Percentiles rank a stretch among this genome's conserved stretches.
phyloP scores from a whole-genome alignment of 2,888 invertebrate species.

The Rhamnusium bicolor region DNA sequence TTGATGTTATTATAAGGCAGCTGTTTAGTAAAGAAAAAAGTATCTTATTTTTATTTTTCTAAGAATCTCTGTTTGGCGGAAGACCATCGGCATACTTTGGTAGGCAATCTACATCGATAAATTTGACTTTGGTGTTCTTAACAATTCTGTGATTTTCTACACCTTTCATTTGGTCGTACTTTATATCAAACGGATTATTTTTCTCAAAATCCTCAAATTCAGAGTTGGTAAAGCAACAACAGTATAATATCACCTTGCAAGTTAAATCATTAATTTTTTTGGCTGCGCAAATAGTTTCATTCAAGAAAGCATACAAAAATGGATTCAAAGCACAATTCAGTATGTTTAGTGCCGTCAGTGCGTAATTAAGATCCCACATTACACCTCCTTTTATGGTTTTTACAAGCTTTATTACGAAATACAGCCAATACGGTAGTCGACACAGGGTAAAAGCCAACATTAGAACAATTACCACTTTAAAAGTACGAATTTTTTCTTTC shows the following conservation, averaged over 20 bases:
- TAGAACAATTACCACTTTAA: slow-evolving; percentile 73
- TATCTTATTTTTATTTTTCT: too few species aligned
- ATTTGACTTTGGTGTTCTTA: slow-evolving; percentile 5
- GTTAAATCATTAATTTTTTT: slow-evolving; percentile 59
- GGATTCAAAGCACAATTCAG: slow-evolving; percentile 75
- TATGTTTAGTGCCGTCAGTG: slow-evolving; percentile 72
- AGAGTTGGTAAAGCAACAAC: slow-evolving; percentile 64
- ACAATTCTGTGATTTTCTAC: neutral
- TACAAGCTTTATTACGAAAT: slow-evolving; percentile 70
- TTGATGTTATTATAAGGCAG: too few species aligned
- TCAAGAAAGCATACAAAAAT: slow-evolving; percentile 75
- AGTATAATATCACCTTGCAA: slow-evolving; percentile 61
- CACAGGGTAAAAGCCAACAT: slow-evolving; percentile 73
- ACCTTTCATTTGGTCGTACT: slow-evolving; percentile 1
- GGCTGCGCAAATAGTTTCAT: slow-evolving; percentile 69
- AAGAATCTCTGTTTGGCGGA: neutral
- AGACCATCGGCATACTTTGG: neutral
- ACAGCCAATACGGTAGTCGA: slow-evolving; percentile 73
- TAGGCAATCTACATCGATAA: neutral
- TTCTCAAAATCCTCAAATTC: slow-evolving; percentile 67
- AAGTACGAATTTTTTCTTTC: slow-evolving; percentile 74
- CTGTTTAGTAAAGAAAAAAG: too few species aligned
- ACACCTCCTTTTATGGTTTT: slow-evolving; percentile 58
- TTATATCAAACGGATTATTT: slow-evolving; percentile 31
- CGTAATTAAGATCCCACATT: slow-evolving; percentile 71